Percentiles rank a stretch among this genome's conserved stretches.
Evolutionary conservation across 2,113 vertebrate genomes (phyloP).

Genomic region (Percopsis transmontana): DNA sequence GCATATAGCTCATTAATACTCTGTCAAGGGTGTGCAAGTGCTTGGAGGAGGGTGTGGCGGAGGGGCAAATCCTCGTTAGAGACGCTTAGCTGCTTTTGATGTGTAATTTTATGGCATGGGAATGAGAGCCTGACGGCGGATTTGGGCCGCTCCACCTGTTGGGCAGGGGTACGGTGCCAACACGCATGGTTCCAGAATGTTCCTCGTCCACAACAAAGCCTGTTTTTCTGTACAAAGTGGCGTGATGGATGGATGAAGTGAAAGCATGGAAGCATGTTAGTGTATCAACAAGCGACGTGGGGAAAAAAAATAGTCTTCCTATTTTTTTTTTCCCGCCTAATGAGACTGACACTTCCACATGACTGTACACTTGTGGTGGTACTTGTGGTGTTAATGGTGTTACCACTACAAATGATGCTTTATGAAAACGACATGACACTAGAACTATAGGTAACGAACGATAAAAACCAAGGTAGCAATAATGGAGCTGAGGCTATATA

Average conservation of each 20-base stretch:
- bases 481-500: no score
- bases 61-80: slow-evolving; percentile 67
- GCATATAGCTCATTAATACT: slow-evolving; percentile 75
- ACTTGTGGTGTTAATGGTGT: no score
- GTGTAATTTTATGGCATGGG: slow-evolving; percentile 75
- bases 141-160: slow-evolving; percentile 67
- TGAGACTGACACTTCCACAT: no score
- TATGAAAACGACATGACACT: no score
- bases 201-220: slow-evolving; percentile 19
- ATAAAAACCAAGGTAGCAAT: no score
- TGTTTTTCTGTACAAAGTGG: background rate
- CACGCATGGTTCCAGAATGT: slow-evolving; percentile 35
- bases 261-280: no score
- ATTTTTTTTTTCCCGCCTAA: no score
- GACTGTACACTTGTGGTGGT: no score
- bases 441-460: no score
- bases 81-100: slow-evolving; percentile 73
- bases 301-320: no score
- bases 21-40: slow-evolving; percentile 51
- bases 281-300: no score
- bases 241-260: slow-evolving; percentile 27
- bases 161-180: slow-evolving; percentile 54
- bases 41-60: slow-evolving; percentile 40
- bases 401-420: no score
- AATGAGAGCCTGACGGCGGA: slow-evolving; percentile 36